Evolutionary conservation across 2,888 invertebrate species (phyloP), one percentile per base, ranked within the genome.

Genomic region (Oscheius myriophilus): DNA sequence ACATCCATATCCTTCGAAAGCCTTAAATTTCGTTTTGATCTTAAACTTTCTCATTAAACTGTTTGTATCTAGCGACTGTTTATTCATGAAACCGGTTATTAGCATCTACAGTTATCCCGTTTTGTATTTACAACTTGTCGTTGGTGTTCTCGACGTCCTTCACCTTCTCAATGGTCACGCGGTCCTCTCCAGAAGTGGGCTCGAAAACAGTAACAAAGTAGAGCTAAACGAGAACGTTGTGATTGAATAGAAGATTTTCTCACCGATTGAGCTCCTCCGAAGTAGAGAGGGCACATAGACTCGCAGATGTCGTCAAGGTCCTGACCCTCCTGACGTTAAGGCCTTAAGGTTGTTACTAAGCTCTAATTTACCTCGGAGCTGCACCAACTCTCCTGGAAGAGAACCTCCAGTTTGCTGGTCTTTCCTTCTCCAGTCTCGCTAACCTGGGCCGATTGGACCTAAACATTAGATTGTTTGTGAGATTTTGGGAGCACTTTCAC

Each of bases 221-320:
- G 51, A 63, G 0, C 63, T 63, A 16, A 63, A 63, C 14, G 16
- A 25, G 9, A n/a, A 21, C 21, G 42, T 46, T 21, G 11, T 45
- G 6, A 0, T 58, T 18, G 9, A 43, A 4, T 18, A 16, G 21
- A 43, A 46, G 26, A 23, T 25, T 3, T 12, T 25, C 58, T 51
- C 52, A 75, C 75, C 54, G 76, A 69, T 53, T 74, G 72, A 26
- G 71, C 68, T 72, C 76, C 77, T 51, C 71, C 71, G 25, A 71
- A 67, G 57, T 77, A 77, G 12, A 75, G 67, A 39, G 77, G 77
- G 43, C 77, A 77, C 77, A 77, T 77, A 39, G 74, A 73, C 55
- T 77, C 77, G 46, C 77, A 77, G n/a, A 77, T 70, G 57, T 77
- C 77, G n/a, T 77, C 77, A n/a, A 77, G 67, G 62, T 73, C 72